A percentile compares a stretch with the other conserved stretches of the same genome.
Conservation (phyloP, 2,888 invertebrate genomes). For the Operophtera brumata region DNA sequence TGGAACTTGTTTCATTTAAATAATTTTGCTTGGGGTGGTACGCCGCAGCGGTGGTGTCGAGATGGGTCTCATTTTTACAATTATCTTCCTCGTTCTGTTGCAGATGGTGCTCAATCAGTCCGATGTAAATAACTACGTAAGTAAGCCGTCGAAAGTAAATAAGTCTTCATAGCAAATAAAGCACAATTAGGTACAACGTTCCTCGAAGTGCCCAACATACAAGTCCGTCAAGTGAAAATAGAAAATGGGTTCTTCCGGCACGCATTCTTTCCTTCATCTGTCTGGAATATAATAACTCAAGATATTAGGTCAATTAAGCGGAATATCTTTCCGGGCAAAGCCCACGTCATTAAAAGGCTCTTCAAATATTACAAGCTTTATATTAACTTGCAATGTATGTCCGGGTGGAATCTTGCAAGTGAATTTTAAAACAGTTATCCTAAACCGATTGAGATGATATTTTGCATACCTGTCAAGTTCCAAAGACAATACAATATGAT, state of each 20-base stretch:
- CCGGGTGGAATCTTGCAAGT: no score
- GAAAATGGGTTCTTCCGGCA: constrained; percentile 14
- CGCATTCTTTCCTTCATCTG: constrained; percentile 14
- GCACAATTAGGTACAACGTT: background rate
- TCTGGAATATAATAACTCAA: constrained; percentile 21
- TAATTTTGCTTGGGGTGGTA: constrained; percentile 3
- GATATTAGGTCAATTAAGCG: constrained; percentile 19
- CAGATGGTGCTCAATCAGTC: constrained; percentile 38
- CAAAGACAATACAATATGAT: no score
- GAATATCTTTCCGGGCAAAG: constrained; percentile 10
- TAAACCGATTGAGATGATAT: no score
- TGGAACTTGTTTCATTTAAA: constrained; percentile 6
- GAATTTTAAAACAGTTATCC: no score
- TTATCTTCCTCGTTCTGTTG: constrained; percentile 36
- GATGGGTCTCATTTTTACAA: constrained; percentile 22
- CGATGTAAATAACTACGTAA: constrained; percentile 48
- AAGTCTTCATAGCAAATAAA: background rate
- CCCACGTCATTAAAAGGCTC: constrained; percentile 2
- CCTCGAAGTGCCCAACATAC: constrained; percentile 12
- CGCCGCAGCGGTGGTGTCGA: background rate
- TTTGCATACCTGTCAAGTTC: no score
- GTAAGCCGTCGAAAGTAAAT: constrained; percentile 28
- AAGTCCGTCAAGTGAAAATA: constrained; percentile 19
- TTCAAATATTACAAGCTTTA: no score
- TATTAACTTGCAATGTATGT: no score